Conservation (phyloP, 2,113 vertebrate species). For the Chaetorhynchus papuensis region DNA sequence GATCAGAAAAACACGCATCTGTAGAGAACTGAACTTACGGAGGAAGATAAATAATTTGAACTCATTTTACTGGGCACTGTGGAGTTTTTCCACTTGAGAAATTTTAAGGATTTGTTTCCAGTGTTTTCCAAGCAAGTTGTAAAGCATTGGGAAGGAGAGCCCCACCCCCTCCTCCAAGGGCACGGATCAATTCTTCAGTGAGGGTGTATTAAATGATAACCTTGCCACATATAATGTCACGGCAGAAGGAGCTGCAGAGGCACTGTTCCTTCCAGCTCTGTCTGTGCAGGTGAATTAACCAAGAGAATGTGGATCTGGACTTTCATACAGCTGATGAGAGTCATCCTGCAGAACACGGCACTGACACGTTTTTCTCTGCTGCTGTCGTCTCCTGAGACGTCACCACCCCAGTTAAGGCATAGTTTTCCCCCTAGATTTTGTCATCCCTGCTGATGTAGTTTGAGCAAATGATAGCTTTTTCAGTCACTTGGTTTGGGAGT, state of each 20-base stretch:
- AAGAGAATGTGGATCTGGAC: not conserved
- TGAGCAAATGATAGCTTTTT: not conserved
- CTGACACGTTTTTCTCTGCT: not conserved
- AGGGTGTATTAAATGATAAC: conserved; percentile 58
- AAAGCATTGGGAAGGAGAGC: not conserved
- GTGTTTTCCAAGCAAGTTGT: conserved; percentile 3
- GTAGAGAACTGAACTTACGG: not conserved
- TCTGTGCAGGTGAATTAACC: conserved; percentile 41
- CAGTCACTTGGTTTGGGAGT: not conserved
- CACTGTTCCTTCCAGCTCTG: conserved; percentile 16
- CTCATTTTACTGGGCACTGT: not conserved
- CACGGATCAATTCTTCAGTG: conserved; percentile 60
- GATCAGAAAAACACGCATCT: not conserved
- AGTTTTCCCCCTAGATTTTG: not conserved
- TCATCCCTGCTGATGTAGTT: not conserved
- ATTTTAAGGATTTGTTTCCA: conserved; percentile 17
- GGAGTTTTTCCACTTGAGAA: not conserved
- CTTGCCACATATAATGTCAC: conserved; percentile 70
- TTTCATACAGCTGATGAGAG: not conserved
- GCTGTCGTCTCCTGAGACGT: not conserved
- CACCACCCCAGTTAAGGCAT: not conserved
- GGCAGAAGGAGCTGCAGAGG: conserved; percentile 50
- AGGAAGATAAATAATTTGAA: not conserved
- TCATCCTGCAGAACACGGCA: not conserved
- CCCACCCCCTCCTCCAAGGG: not conserved